phyloP scores from a whole-genome alignment of 1,140 invertebrate genomes.

The Macrotrachela quadricornifera region DNA sequence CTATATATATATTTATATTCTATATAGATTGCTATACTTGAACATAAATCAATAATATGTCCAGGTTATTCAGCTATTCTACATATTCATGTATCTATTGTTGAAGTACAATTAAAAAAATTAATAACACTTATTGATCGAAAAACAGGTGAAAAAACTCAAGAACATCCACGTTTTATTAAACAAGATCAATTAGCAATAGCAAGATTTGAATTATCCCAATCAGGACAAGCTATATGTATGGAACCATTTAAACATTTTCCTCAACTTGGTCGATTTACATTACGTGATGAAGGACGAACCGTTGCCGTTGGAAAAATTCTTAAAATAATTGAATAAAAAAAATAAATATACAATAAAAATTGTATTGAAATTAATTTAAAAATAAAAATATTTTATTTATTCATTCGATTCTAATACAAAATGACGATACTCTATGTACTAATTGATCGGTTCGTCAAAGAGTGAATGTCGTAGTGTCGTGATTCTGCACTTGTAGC shows the following conservation, averaged over 20 bases:
- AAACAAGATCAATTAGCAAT: constrained; percentile 98
- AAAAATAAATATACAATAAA: no score
- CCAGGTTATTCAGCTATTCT: constrained; percentile 94
- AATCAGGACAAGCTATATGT: constrained; percentile 80
- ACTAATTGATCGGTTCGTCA: no score
- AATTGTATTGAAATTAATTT: no score
- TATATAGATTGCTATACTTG: constrained; percentile 78
- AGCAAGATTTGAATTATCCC: constrained; percentile 67
- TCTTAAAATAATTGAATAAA: constrained; percentile 85
- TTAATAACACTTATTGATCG: constrained; percentile 97
- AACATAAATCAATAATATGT: constrained; percentile 98
- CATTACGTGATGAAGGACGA: constrained; percentile 92
- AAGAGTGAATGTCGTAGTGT: no score
- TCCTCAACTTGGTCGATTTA: constrained; percentile 96
- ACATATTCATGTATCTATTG: constrained; percentile 92
- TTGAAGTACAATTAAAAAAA: constrained; percentile 91
- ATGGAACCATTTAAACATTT: constrained; percentile 94
- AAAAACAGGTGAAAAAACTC: constrained; percentile 82
- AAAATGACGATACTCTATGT: no score
- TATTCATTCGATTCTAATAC: no score
- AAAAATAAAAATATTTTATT: no score
- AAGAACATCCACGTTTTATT: constrained; percentile 80
- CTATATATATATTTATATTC: not conserved
- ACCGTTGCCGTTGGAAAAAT: constrained; percentile 94
- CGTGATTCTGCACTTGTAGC: no score